Base-by-base conservation (phyloP, 2,113 vertebrate species). In the Dasyprocta punctata region DNA sequence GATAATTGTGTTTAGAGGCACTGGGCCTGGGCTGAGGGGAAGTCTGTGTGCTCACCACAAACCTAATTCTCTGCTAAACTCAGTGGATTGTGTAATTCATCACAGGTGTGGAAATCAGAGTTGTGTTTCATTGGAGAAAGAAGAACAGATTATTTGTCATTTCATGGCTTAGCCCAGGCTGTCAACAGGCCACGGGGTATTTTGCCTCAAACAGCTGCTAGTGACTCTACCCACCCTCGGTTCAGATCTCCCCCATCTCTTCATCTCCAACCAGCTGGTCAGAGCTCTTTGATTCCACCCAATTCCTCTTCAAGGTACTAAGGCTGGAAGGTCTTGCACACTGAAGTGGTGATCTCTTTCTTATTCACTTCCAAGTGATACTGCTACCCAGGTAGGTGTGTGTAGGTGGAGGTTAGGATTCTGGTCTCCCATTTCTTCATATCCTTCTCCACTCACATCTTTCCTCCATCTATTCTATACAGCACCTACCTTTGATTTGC, bases 41-140 rank as follows among this genome's bases (percentile, higher is more conserved):
- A 38, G 30, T 38, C 41, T 36, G 44, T n/a, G 30, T 47, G 20
- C 77, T 83, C 75, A 26, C 33, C 44, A 33, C 75, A 89, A 33
- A 83, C 63, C 49, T 52, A 63, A 10, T 26, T 94, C 75, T 90
- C 52, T 56, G 67, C 41, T 77, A 22, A 94, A 84, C 58, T 36
- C 41, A 82, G 28, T 1, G 14, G 77, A 58, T 26, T 36, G 5
- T 24, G 14, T 86, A 60, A 90, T 84, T 90, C 84, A 84, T 89
- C 67, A 60, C 56, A 84, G 90, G 80, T 44, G 41, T n/a, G 67
- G 84, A 93, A 93, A 93, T 96, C 87, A 89, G 88, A 83, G 97
- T n/a, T 82, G 58, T 30, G 58, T n/a, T 94, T 58, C 26, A 44
- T 1, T 47, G 54, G 61, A 30, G 56, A 49, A 90, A 87, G 77